Percentiles rank a stretch among this genome's conserved stretches.
phyloP scores from a whole-genome alignment of 1,140 invertebrate species.

The Drosophila tropicalis region DNA sequence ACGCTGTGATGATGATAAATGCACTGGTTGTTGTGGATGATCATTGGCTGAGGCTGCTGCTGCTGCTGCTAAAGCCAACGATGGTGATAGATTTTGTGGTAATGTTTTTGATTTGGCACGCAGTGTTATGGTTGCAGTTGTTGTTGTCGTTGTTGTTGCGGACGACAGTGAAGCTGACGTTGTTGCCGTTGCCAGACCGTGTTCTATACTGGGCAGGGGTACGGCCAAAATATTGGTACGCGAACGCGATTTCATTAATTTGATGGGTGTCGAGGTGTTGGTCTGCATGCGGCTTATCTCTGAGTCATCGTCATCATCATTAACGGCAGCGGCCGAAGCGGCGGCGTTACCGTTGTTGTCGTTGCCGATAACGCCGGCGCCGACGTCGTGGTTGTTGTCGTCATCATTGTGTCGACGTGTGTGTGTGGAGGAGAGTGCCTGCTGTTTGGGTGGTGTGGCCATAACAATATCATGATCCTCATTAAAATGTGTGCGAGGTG shows the following conservation, averaged over 20 bases:
- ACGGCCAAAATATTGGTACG: conserved; percentile 81
- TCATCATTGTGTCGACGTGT: conserved; percentile 32
- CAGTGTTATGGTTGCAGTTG: conserved; percentile 82
- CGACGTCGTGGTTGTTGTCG: conserved; percentile 19
- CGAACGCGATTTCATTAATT: conserved; percentile 83
- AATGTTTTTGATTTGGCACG: conserved; percentile 86
- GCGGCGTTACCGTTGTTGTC: conserved; percentile 2
- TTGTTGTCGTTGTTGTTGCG: conserved; percentile 12
- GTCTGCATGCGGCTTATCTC: conserved; percentile 82
- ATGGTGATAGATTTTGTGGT: conserved; percentile 84
- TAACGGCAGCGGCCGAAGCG: neutral
- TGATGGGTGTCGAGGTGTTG: conserved; percentile 82
- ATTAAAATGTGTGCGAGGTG: conserved; percentile 69
- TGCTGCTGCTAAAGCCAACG: conserved; percentile 31
- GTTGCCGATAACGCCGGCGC: conserved; percentile 20
- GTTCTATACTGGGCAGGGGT: conserved; percentile 68
- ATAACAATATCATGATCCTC: conserved; percentile 76
- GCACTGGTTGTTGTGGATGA: conserved; percentile 33
- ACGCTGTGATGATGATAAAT: conserved; percentile 36
- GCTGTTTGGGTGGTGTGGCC: conserved; percentile 70
- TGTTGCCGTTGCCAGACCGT: conserved; percentile 58
- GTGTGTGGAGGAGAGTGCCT: conserved; percentile 49
- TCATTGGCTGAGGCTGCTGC: conserved; percentile 66
- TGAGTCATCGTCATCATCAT: conserved; percentile 81
- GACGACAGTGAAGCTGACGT: conserved; percentile 12